Percentiles rank a stretch among this genome's conserved stretches.
These are phyloP conservation scores for Burhinus oedicnemus DNA, from an alignment of 2,113 vertebrate species.

Conservation along the genomic window DNA sequence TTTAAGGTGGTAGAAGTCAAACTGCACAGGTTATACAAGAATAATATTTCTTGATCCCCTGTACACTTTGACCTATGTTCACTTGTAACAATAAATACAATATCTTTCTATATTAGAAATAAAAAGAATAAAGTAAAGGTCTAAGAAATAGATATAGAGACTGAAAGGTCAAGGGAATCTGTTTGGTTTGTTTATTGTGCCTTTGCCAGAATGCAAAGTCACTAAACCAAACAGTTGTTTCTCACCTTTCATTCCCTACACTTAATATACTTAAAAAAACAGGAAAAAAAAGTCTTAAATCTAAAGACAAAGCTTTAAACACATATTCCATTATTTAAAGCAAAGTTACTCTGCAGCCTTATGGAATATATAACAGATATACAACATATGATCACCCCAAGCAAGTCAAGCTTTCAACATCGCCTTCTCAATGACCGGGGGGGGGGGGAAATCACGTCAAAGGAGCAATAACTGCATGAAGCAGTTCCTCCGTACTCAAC, in stretches of 20 bases:
- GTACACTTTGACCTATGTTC: constrained; percentile 89
- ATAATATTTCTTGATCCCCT: constrained; percentile 88
- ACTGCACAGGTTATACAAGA: constrained; percentile 95
- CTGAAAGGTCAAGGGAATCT: constrained; percentile 91
- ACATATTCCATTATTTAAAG: constrained; percentile 86
- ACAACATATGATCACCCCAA: constrained; percentile 74
- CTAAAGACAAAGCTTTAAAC: constrained; percentile 92
- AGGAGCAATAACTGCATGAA: constrained; percentile 75
- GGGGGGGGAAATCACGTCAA: too few relatives aligned
- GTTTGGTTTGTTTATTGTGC: constrained; percentile 86
- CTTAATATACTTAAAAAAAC: constrained; percentile 78
- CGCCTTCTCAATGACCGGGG: constrained; percentile 67
- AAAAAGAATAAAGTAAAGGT: constrained; percentile 79
- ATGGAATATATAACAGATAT: constrained; percentile 90
- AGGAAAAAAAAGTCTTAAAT: constrained; percentile 82
- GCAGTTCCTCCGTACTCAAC: constrained; percentile 71
- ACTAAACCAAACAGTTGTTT: constrained; percentile 92
- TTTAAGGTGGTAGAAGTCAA: constrained; percentile 83
- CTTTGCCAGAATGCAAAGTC: constrained; percentile 85
- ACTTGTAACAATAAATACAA: constrained; percentile 79
- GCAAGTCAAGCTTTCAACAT: constrained; percentile 74
- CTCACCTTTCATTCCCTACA: constrained; percentile 90
- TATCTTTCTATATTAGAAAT: constrained; percentile 82
- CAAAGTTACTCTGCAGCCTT: constrained; percentile 98
- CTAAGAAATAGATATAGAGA: constrained; percentile 86